Percentiles rank a stretch among this genome's conserved stretches.
Evolutionary conservation across 2,888 invertebrate species (phyloP).

Genomic region (Aspidiotus rigidus): DNA sequence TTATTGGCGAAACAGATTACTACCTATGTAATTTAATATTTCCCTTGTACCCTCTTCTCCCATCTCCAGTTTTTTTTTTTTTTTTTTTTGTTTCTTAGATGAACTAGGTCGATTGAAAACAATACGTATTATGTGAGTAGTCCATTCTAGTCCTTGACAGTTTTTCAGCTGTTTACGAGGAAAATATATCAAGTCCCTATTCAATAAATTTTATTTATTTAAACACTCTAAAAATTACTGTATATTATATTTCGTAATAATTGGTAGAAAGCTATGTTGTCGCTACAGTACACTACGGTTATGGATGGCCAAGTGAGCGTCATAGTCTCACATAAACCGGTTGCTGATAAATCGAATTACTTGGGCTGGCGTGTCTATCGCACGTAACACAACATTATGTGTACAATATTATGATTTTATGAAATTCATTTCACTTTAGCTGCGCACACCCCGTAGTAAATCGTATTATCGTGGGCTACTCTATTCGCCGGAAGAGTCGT

Average conservation of each 20-base stretch:
- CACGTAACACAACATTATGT: neutral
- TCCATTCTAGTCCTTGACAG: too few species aligned
- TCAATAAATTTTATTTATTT: neutral
- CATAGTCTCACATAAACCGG: slow-evolving; percentile 30
- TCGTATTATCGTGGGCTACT: slow-evolving; percentile 13
- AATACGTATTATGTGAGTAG: too few species aligned
- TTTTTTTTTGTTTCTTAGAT: too few species aligned
- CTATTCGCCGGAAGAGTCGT: slow-evolving; percentile 28
- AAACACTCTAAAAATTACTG: slow-evolving; percentile 8
- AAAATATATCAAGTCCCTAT: too few species aligned
- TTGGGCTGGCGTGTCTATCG: slow-evolving; percentile 1
- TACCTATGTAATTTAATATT: too few species aligned
- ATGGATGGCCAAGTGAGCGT: neutral
- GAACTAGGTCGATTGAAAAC: too few species aligned
- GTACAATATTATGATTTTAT: slow-evolving; percentile 1
- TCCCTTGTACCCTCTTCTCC: too few species aligned
- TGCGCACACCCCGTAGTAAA: slow-evolving; percentile 21
- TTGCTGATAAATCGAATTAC: slow-evolving; percentile 10
- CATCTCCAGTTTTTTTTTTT: too few species aligned
- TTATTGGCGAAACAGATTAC: too few species aligned
- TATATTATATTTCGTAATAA: slow-evolving; percentile 30
- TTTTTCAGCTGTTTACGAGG: too few species aligned
- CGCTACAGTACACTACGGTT: neutral
- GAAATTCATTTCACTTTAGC: neutral
- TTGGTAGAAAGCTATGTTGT: slow-evolving; percentile 25